Evolutionary conservation across 2,113 vertebrate species (phyloP).

Genomic region (Cyphomyrus discorhynchus): DNA sequence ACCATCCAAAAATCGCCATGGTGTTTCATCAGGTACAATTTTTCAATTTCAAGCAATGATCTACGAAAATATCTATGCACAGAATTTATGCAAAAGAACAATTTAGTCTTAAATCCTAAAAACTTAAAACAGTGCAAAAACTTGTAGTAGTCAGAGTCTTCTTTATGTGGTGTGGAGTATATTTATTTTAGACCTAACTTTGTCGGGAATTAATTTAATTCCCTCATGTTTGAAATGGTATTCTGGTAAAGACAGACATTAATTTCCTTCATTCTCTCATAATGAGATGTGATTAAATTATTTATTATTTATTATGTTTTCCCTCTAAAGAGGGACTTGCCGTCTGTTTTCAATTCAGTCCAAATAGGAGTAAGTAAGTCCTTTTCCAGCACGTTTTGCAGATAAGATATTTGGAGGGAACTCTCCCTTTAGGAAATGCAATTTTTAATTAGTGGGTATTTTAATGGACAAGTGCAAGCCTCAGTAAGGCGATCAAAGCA

Average conservation of each 20-base stretch:
- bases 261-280: conserved; percentile 24
- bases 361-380: not conserved
- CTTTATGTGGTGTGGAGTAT: conserved; percentile 24
- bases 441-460: conserved; percentile 1
- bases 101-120: not conserved
- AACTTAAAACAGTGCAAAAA: not conserved
- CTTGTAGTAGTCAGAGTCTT: conserved; percentile 18
- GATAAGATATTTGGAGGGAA: conserved; percentile 4
- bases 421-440: not conserved
- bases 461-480: not conserved
- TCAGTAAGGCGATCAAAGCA: not conserved
- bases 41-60: not conserved
- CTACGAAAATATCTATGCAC: not conserved
- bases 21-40: not conserved
- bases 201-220: conserved; percentile 37
- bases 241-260: conserved; percentile 28
- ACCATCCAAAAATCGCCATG: not conserved
- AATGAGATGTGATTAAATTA: conserved; percentile 31
- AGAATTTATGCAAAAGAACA: not conserved
- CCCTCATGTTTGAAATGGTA: conserved; percentile 31
- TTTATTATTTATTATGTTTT: conserved; percentile 4
- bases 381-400: not conserved
- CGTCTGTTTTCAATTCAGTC: not conserved
- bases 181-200: conserved; percentile 25
- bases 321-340: conserved; percentile 22